Conservation (phyloP, 2,888 invertebrate species). For the Proisotoma minuta region DNA sequence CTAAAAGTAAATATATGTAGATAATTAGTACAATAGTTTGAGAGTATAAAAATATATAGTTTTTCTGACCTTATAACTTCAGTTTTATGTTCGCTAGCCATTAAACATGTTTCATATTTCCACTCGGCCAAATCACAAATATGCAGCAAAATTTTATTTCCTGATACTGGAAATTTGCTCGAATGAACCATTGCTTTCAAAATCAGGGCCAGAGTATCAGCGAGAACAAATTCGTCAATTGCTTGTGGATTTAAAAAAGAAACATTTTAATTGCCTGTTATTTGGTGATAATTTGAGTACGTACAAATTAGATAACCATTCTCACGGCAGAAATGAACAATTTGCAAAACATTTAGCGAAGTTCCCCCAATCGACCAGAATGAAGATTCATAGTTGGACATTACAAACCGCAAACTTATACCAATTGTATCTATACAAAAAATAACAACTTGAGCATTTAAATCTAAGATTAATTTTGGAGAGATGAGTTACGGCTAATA, state of each 20-base stretch:
- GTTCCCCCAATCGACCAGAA: slow-evolving; percentile 82
- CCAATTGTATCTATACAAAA: slow-evolving; percentile 32
- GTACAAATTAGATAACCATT: slow-evolving; percentile 71
- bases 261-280: background rate
- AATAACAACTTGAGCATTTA: background rate
- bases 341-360: slow-evolving; percentile 76
- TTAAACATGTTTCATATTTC: background rate
- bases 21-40: background rate
- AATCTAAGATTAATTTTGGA: background rate
- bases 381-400: slow-evolving; percentile 62
- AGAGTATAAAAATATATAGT: background rate
- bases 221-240: slow-evolving; percentile 20
- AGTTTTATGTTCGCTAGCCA: slow-evolving; percentile 5
- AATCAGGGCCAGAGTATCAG: slow-evolving; percentile 11
- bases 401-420: slow-evolving; percentile 56
- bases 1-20: slow-evolving; percentile 1
- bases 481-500: slow-evolving; percentile 12
- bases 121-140: background rate
- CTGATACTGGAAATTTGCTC: background rate
- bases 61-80: slow-evolving; percentile 7
- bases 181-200: slow-evolving; percentile 14
- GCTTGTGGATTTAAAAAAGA: slow-evolving; percentile 1
- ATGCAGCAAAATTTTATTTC: background rate
- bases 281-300: background rate
- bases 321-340: slow-evolving; percentile 69